phyloP scores from a whole-genome alignment of 2,113 vertebrate genomes.

The Girardinichthys multiradiatus region DNA sequence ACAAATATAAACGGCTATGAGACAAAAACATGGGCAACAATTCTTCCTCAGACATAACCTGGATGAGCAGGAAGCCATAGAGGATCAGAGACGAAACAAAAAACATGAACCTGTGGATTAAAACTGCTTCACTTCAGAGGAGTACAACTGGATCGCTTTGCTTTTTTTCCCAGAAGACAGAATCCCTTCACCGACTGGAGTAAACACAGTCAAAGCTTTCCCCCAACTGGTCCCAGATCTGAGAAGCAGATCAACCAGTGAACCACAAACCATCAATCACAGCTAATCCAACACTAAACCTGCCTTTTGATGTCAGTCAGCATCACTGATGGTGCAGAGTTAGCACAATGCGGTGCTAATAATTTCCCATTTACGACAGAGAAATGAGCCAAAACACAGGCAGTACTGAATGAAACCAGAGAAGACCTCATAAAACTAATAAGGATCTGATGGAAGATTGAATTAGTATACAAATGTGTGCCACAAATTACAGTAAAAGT shows the following conservation, averaged over 20 bases:
- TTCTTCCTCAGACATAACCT: slow-evolving; percentile 10
- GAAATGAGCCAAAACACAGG: slow-evolving; percentile 25
- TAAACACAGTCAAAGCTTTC: slow-evolving; percentile 69
- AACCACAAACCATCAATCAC: slow-evolving; percentile 68
- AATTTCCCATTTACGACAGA: slow-evolving; percentile 30
- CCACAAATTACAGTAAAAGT: not conserved
- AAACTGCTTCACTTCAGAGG: slow-evolving; percentile 47
- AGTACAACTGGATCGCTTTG: slow-evolving; percentile 51
- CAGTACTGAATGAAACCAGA: not conserved
- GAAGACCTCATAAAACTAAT: slow-evolving; percentile 18
- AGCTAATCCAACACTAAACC: slow-evolving; percentile 67
- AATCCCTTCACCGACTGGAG: slow-evolving; percentile 46
- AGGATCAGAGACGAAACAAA: slow-evolving; percentile 31
- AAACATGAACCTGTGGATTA: slow-evolving; percentile 50
- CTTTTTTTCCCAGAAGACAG: slow-evolving; percentile 44
- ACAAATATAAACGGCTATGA: not conserved
- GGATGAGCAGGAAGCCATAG: slow-evolving; percentile 4
- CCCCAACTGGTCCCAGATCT: slow-evolving; percentile 57
- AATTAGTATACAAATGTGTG: not conserved
- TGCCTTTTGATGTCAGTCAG: slow-evolving; percentile 58
- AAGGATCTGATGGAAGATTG: slow-evolving; percentile 2
- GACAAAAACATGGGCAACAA: not conserved
- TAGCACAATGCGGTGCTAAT: not conserved
- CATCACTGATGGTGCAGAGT: slow-evolving; percentile 35
- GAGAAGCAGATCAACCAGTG: slow-evolving; percentile 50